Base-by-base conservation (phyloP, 92 coral and sea anemone species). In the Palythoa grandis region DNA sequence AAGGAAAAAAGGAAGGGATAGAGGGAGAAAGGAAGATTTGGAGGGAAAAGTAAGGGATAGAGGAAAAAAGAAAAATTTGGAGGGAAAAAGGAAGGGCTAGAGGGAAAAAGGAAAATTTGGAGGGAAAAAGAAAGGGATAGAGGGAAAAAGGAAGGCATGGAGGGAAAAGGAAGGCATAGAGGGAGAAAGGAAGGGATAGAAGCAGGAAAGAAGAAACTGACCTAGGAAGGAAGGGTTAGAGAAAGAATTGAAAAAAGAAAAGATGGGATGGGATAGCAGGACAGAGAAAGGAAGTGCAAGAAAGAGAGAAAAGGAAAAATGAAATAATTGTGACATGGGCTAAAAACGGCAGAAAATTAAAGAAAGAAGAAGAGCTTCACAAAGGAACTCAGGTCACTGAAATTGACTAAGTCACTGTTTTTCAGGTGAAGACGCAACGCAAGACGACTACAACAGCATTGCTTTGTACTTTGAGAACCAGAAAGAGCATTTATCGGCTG, bases 391-490 rank as follows among this genome's bases (percentile, higher is more conserved):
- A n/a, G 19, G 29, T 65, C 19, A n/a, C 11, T 13, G 7, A 69
- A 37, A 69, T 43, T 37, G 47, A 69, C 48, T 11, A 29, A 3
- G 47, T 19, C 7, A 7, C 53, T 19, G 52, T 29, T 63, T 12
- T 23, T 43, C 84, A 97, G 99, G 99, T 76, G 99, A 97, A 54
- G 99, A 97, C 54, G 98, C 97, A 0, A 94, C 98, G 12, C 91
- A 93, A 22, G 99, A 97, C 24, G 98, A 97, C 88, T 97, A 97
- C 85, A 89, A 92, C 76, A 97, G 99, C 76, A 97, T 97, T 60
- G 99, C 99, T 20, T 22, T 97, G 92, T 95, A 97, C 88, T 97
- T 97, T 86, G 99, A 97, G 76, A 95, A 97, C 76, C 96, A 97
- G 83, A 97, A 97, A 69, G 95, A 95, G 48, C 86, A 97, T 89